phyloP scores from a whole-genome alignment of 2,888 invertebrate genomes.

The Phrixothrix hirtus region DNA sequence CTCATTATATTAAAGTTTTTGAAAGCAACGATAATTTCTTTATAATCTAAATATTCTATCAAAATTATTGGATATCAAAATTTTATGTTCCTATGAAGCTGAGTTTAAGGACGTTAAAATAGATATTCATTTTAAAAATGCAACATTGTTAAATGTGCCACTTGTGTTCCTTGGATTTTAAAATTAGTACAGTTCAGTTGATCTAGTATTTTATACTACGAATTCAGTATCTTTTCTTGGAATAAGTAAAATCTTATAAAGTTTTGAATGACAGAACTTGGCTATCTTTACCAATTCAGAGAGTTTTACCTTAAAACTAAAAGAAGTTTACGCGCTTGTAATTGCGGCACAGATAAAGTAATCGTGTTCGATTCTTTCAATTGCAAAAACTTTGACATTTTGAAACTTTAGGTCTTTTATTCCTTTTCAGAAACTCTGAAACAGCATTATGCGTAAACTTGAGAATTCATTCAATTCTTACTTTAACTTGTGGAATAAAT shows the following conservation, averaged over 20 bases:
- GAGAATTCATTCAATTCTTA: conserved; percentile 23
- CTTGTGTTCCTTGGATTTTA: too few relatives aligned
- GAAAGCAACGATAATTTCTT: too few relatives aligned
- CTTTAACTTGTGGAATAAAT: too few relatives aligned
- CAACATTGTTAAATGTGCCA: too few relatives aligned
- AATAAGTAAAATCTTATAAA: not conserved
- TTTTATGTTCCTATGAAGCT: too few relatives aligned
- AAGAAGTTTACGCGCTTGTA: conserved; percentile 13
- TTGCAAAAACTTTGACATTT: conserved; percentile 9
- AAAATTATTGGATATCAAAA: too few relatives aligned
- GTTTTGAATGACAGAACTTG: not conserved
- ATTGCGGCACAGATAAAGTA: conserved; percentile 16
- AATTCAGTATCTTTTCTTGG: not conserved
- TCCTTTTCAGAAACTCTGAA: conserved; percentile 19
- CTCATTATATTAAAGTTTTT: too few relatives aligned
- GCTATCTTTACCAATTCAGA: not conserved
- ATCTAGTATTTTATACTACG: too few relatives aligned
- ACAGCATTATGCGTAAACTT: conserved; percentile 32
- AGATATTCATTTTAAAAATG: too few relatives aligned
- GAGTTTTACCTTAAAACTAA: conserved; percentile 1
- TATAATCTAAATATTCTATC: too few relatives aligned
- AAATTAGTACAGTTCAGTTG: too few relatives aligned
- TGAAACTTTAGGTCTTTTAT: conserved; percentile 13
- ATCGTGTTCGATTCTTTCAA: conserved; percentile 8
- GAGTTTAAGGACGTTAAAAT: too few relatives aligned